Percentiles rank a stretch among this genome's conserved stretches.
These are phyloP conservation scores for Hermetia illucens DNA, from an alignment of 1,140 invertebrate genomes.

Conservation along the genomic window DNA sequence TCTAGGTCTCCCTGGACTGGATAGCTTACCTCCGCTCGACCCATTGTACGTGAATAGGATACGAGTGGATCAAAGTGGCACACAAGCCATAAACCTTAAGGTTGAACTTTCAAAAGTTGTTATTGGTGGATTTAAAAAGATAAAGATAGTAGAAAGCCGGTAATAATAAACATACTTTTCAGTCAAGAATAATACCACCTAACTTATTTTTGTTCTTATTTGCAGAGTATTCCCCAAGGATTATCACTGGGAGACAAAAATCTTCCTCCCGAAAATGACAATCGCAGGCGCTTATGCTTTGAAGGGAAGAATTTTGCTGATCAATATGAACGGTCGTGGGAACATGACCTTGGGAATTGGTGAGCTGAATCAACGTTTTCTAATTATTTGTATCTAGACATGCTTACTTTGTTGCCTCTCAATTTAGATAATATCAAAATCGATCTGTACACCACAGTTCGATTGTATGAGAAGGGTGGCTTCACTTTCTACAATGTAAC, in stretches of 20 bases:
- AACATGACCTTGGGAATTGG: constrained; percentile 51
- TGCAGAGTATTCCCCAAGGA: constrained; percentile 43
- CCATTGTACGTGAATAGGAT: constrained; percentile 48
- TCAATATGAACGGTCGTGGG: constrained; percentile 50
- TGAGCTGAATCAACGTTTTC: constrained; percentile 23
- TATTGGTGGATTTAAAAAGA: constrained; percentile 44
- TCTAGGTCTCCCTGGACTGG: constrained; percentile 24
- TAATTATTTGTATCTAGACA: not conserved
- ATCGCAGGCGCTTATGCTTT: constrained; percentile 54
- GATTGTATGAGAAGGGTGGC: constrained; percentile 39
- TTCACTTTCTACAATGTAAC: constrained; percentile 50
- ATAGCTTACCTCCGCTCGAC: constrained; percentile 40
- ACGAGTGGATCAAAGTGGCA: constrained; percentile 46
- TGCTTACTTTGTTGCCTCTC: no score
- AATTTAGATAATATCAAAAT: constrained; percentile 40
- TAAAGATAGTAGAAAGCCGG: constrained; percentile 44
- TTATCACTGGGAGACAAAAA: constrained; percentile 47
- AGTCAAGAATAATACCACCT: not conserved
- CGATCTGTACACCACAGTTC: constrained; percentile 43
- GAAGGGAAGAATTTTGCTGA: constrained; percentile 50
- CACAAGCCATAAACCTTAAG: constrained; percentile 48
- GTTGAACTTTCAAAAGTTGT: constrained; percentile 47
- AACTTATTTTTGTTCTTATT: constrained; percentile 10
- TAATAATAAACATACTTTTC: constrained; percentile 25
- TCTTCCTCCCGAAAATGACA: constrained; percentile 44